Evolutionary conservation across 2,113 vertebrate species (phyloP).

Genomic region (Gymnocephalus cernua): DNA sequence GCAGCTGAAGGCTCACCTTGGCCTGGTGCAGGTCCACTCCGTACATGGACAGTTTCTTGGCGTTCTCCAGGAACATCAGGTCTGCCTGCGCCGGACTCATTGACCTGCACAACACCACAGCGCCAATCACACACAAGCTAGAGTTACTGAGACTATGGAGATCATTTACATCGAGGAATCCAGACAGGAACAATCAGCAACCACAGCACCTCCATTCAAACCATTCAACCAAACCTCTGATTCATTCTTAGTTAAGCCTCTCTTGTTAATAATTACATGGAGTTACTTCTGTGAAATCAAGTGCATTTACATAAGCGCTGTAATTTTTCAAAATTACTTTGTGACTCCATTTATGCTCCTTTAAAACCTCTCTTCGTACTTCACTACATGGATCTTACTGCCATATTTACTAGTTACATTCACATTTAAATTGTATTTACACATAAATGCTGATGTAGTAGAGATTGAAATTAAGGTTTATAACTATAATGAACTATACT

Average conservation of each 20-base stretch:
- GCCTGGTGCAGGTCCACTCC: slow-evolving; percentile 97
- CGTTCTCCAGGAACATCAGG: slow-evolving; percentile 97
- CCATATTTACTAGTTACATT: background rate
- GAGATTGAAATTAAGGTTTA: background rate
- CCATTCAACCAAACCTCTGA: background rate
- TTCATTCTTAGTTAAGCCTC: background rate
- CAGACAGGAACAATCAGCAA: background rate
- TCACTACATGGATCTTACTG: background rate
- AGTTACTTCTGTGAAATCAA: background rate
- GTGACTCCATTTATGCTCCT: background rate
- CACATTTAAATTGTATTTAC: background rate
- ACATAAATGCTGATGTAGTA: no score
- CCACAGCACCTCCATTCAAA: background rate
- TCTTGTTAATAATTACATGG: background rate
- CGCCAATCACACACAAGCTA: background rate
- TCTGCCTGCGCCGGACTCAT: slow-evolving; percentile 98
- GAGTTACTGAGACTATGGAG: background rate
- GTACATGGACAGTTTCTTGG: slow-evolving; percentile 99
- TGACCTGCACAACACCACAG: slow-evolving; percentile 81
- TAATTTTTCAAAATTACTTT: background rate
- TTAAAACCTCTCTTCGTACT: background rate
- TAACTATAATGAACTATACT: background rate
- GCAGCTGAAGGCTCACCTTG: slow-evolving; percentile 86
- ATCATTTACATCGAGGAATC: background rate
- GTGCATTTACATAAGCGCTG: background rate